Base-by-base conservation (phyloP, 2,113 vertebrate genomes). In the Periophthalmodon schlosseri region DNA sequence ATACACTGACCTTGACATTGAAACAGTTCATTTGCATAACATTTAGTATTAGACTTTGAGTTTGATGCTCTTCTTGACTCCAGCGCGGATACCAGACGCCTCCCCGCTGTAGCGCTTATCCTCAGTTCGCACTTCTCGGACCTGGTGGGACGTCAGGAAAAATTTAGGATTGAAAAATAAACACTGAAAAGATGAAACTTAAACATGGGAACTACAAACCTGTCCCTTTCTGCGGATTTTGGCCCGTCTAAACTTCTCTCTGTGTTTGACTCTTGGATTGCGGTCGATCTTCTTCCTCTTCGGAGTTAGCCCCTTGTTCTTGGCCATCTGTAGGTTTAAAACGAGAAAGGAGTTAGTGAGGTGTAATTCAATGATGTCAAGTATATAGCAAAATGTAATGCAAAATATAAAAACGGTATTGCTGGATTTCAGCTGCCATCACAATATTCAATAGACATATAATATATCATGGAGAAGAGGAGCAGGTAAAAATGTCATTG, bases 281-380 rank as follows among this genome's bases (percentile, higher is more conserved):
- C 97, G 95, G 72, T 99, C 96, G 0, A 98, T 96, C 89, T 99
- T 99, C 94, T 94, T 98, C 90, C 97, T 95, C 66, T 93, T 95
- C 23, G 97, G 97, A 0, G 96, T 98, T 11, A 99, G 97, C 7
- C 98, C 98, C 87, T 95, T 95, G 88, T 95, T 95, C 83, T 95
- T 95, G 20, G 93, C 90, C 92, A 95, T 95, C 95, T 95, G 84
- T 72, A 33, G 65, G 75, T 64, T 64, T 36, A 10, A 39, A 3
- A 63, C 15, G 34, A 34, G 15, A 39, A 65, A n/a, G n/a, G 2
- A 56, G 8, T 21, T 63, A 63, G 57, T 64, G 0, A 50, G 5
- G 16, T 52, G 50, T 20, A 52, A 20, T 52, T 5, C 16, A 18
- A 49, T 6, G 50, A 28, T 28, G 39, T 44, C 39, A 44, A 44